phyloP scores from a whole-genome alignment of 2,113 vertebrate species.

The Pachyramphus minor region DNA sequence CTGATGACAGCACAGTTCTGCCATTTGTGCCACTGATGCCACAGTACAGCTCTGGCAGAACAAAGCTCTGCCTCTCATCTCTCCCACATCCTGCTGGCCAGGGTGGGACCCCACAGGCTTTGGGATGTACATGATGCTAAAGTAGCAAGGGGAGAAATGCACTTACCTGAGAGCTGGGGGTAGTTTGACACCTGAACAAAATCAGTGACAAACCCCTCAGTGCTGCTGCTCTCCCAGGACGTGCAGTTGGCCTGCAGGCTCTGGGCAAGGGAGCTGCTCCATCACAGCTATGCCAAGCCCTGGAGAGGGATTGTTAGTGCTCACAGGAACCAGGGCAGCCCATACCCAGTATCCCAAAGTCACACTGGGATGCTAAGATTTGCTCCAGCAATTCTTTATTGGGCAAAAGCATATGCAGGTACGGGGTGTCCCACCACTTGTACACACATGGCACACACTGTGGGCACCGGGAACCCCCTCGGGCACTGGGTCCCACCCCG shows the following conservation, averaged over 20 bases:
- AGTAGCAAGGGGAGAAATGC: not conserved
- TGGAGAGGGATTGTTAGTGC: not conserved
- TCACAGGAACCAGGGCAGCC: not conserved
- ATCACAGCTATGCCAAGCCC: not conserved
- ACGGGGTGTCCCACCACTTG: not conserved
- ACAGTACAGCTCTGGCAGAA: not conserved
- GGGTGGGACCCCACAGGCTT: not conserved
- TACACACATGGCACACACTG: fast-evolving
- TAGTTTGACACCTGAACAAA: not conserved
- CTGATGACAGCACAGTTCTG: fast-evolving
- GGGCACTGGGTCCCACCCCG: not conserved
- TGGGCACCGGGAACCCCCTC: not conserved
- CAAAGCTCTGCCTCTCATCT: not conserved
- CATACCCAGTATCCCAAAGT: not conserved
- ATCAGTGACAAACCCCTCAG: not conserved
- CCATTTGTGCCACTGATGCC: not conserved
- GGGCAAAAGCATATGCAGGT: not conserved
- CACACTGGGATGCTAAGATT: not conserved
- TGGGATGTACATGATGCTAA: fast-evolving
- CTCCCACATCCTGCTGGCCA: not conserved
- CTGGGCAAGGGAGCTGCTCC: not conserved
- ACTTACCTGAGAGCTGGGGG: not conserved
- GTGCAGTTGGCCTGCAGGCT: not conserved
- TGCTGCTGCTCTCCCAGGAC: not conserved
- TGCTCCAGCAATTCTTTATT: slow-evolving; percentile 14